Percentiles rank a stretch among this genome's conserved stretches.
Conservation (phyloP, 2,113 vertebrate genomes). For the Acrocephalus kingi region DNA sequence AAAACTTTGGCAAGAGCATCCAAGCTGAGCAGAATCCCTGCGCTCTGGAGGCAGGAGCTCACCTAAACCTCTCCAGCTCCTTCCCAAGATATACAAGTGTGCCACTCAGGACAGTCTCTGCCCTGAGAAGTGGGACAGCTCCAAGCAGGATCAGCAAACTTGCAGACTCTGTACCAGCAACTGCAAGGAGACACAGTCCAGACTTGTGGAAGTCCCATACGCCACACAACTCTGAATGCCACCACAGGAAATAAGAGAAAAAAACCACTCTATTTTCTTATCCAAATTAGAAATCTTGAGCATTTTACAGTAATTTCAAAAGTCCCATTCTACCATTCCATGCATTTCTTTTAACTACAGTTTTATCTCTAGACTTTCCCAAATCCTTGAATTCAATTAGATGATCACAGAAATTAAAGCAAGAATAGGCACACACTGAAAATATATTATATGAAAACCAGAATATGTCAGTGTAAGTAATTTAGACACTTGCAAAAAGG, state of each 20-base stretch:
- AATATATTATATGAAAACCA: background rate
- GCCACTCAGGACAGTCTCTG: accelerated
- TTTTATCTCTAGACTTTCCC: background rate
- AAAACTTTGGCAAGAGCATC: background rate
- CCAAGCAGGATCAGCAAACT: background rate
- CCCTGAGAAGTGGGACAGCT: background rate
- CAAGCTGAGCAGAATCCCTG: background rate
- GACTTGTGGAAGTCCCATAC: background rate
- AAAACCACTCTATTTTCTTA: background rate
- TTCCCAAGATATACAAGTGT: background rate
- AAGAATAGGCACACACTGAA: background rate
- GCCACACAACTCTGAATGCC: background rate
- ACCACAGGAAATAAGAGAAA: background rate
- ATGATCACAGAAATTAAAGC: background rate
- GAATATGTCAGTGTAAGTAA: background rate
- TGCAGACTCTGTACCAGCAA: background rate
- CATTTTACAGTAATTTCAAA: background rate
- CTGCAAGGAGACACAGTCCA: background rate
- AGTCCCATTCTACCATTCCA: background rate
- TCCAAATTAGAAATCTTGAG: background rate
- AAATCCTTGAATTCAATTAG: constrained; percentile 16
- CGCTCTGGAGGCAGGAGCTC: background rate
- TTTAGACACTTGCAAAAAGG: constrained; percentile 27
- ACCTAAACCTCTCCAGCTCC: background rate
- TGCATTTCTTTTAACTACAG: background rate